A percentile compares a stretch with the other conserved stretches of the same genome.
Conservation (phyloP, 2,113 vertebrate species). For the Genyomyrus donnyi region DNA sequence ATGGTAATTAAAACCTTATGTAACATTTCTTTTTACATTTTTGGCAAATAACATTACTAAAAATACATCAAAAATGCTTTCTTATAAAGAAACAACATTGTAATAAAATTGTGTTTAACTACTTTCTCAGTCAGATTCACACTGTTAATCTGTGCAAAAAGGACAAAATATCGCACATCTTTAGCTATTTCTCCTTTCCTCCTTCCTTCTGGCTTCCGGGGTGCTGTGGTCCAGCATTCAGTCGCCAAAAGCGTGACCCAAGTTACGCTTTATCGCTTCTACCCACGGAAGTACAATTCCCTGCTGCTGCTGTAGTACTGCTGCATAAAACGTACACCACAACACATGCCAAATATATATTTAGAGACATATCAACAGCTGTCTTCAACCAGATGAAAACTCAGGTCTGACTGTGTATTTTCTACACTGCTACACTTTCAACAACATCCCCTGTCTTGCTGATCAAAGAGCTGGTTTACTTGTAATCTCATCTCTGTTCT, state of each 20-base stretch:
- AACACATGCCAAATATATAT: neutral
- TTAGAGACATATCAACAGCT: neutral
- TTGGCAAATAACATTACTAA: neutral
- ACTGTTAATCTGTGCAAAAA: neutral
- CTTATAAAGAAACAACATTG: neutral
- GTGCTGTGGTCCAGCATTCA: neutral
- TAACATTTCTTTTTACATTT: neutral
- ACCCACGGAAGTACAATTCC: neutral
- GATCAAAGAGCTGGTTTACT: neutral
- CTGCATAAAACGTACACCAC: fast-evolving
- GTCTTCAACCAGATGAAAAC: neutral
- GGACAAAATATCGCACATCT: neutral
- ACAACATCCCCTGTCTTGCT: neutral
- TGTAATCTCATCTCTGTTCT: neutral
- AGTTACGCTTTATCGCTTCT: neutral
- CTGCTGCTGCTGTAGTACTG: neutral
- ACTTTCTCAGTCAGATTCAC: neutral
- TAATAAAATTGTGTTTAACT: neutral
- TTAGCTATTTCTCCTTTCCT: neutral
- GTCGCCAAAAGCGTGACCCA: neutral
- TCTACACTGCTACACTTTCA: neutral
- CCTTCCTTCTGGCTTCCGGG: neutral
- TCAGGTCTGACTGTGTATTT: neutral
- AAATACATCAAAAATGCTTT: neutral
- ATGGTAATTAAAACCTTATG: neutral